phyloP scores from a whole-genome alignment of 2,113 vertebrate species.

The Sinocyclocheilus maitianheensis region DNA sequence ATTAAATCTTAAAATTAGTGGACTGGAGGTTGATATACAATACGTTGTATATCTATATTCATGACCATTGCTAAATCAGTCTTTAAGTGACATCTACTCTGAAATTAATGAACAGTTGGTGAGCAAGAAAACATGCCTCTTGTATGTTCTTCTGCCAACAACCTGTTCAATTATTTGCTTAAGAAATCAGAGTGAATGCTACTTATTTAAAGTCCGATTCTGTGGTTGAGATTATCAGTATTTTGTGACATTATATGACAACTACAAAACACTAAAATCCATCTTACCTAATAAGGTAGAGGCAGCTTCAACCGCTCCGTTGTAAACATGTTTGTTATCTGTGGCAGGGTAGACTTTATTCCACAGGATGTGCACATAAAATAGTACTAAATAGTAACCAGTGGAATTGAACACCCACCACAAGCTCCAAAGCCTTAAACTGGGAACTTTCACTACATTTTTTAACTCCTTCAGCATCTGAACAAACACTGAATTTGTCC shows the following conservation, averaged over 20 bases:
- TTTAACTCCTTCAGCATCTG: slow-evolving; percentile 82
- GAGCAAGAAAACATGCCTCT: neutral
- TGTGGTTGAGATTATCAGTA: neutral
- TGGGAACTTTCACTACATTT: slow-evolving; percentile 67
- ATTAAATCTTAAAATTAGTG: no score
- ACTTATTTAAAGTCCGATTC: neutral
- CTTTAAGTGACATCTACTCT: neutral
- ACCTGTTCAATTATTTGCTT: neutral
- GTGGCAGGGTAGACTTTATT: slow-evolving; percentile 66
- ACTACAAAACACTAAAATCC: neutral
- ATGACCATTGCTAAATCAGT: neutral
- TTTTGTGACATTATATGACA: neutral
- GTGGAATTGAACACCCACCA: slow-evolving; percentile 96
- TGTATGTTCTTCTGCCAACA: neutral
- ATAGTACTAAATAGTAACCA: slow-evolving; percentile 92
- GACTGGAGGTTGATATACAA: no score
- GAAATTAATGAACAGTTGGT: neutral
- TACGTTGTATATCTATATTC: neutral
- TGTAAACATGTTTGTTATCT: slow-evolving; percentile 77
- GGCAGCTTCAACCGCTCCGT: slow-evolving; percentile 89
- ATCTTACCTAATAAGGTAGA: slow-evolving; percentile 87
- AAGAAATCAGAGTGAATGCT: neutral
- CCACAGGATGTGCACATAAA: slow-evolving; percentile 94
- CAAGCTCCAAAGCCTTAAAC: slow-evolving; percentile 88
- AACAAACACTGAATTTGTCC: slow-evolving; percentile 69